A percentile compares a stretch with the other conserved stretches of the same genome.
These are phyloP conservation scores for Cacatua alba DNA, from an alignment of 2,113 vertebrate species.

Conservation along the genomic window DNA sequence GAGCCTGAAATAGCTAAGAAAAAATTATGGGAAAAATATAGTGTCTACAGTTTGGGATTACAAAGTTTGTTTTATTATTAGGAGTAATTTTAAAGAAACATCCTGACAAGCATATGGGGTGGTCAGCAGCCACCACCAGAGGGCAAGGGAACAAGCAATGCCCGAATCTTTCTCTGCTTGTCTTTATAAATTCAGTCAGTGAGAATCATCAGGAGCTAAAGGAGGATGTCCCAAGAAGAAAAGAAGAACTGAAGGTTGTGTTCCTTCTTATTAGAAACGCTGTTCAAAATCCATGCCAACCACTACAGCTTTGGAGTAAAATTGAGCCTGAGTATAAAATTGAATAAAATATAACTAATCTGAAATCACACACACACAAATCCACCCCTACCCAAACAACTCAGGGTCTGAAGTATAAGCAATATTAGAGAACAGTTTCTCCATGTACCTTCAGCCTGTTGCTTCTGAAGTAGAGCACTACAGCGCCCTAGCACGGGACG, in stretches of 20 bases:
- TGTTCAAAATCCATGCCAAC: not conserved
- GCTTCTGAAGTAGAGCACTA: not conserved
- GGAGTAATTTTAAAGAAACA: not conserved
- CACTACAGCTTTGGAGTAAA: not conserved
- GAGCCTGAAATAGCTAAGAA: not conserved
- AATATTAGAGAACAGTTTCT: not conserved
- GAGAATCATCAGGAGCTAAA: not conserved
- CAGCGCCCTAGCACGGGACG: not conserved
- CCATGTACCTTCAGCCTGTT: not conserved
- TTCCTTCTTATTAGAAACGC: not conserved
- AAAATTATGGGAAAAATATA: not conserved
- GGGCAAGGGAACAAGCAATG: not conserved
- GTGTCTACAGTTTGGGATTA: rapidly evolving
- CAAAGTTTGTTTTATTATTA: not conserved
- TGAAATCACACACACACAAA: not conserved
- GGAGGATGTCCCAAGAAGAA: not conserved
- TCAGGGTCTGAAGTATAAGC: not conserved
- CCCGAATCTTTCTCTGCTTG: not conserved
- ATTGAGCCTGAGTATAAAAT: rapidly evolving
- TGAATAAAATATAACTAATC: not conserved
- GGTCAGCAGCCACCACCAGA: not conserved
- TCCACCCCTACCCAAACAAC: not conserved
- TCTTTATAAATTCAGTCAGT: not conserved
- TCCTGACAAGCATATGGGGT: not conserved
- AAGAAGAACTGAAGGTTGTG: not conserved